Percentiles rank a stretch among this genome's conserved stretches.
Evolutionary conservation across 2,113 vertebrate species (phyloP).

Genomic region (Casuarius casuarius): DNA sequence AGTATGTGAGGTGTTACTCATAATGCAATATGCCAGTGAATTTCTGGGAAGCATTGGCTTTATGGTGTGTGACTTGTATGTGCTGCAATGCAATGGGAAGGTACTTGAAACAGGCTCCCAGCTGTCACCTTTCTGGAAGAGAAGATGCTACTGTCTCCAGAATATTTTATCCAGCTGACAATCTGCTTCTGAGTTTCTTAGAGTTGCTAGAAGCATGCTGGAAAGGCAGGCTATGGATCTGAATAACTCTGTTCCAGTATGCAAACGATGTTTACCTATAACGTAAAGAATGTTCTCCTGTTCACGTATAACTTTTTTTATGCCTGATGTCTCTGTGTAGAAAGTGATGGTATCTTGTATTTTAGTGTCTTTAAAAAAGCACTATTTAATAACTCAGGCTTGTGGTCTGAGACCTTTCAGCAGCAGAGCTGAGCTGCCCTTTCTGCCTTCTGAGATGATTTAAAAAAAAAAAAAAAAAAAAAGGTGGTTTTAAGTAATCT

Average conservation of each 20-base stretch:
- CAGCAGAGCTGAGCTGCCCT: too few species aligned
- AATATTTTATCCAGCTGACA: background rate
- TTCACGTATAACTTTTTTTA: background rate
- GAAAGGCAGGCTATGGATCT: background rate
- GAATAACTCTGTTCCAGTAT: background rate
- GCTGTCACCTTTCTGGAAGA: background rate
- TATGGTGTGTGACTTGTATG: background rate
- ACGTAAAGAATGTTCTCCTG: background rate
- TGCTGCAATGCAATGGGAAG: background rate
- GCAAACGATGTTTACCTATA: background rate
- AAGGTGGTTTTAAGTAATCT: conserved; percentile 34
- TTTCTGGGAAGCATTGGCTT: background rate
- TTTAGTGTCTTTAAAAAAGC: background rate
- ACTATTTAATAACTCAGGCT: too few species aligned
- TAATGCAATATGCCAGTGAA: background rate
- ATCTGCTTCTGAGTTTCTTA: background rate
- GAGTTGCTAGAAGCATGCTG: background rate
- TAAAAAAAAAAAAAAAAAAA: background rate
- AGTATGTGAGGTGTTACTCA: background rate
- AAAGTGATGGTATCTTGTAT: background rate
- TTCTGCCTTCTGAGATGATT: too few species aligned
- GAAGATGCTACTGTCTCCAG: background rate
- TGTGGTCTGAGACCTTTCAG: too few species aligned
- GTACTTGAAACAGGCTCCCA: background rate
- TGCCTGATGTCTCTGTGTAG: background rate